Base-by-base conservation (phyloP, 2,113 vertebrate genomes). In the Opisthocomus hoazin region DNA sequence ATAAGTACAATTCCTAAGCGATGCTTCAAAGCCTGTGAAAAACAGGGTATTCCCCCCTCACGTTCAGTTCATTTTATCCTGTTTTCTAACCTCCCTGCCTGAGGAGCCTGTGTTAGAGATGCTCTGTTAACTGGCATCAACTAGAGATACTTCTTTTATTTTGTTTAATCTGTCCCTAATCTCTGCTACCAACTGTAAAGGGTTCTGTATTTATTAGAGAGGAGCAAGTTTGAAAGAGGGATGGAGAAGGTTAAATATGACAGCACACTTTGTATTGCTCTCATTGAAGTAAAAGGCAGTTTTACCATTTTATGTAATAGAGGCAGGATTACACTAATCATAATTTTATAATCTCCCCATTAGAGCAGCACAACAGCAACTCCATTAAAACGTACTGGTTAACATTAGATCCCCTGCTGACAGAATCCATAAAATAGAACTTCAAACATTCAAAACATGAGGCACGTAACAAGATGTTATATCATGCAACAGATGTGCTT, bases 301-400 rank as follows among this genome's bases (percentile, higher is more conserved):
- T 96, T 87, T 92, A 66, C 91, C 29, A 89, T 90, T 96, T 94
- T 60, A 46, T 87, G 66, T 77, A 94, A 96, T 75, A 75, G 34
- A 89, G 51, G 18, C 29, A 95, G 76, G 65, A 87, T 80, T 93
- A 81, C 48, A n/a, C 74, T 94, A 91, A 92, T 95, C 96, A 90
- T 93, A 89, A 82, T 89, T 96, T 95, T 88, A 82, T 94, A 94
- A 94, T 96, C 93, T 95, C 26, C 46, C 84, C 61, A 87, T 93
- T 97, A 94, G 15, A 87, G 56, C 50, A 80, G 34, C 46, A 78
- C 45, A 96, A 92, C 64, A 91, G 18, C 53, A 90, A 91, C 41
- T 94, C 76, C 32, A 75, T 95, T 93, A 93, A 95, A 94, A 92
- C 34, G 50, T 84, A 82, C 56, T 94, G 46, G 57, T 93, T 81